Conservation (phyloP, 2,888 invertebrate genomes). For the Epirrhoe alternata region DNA sequence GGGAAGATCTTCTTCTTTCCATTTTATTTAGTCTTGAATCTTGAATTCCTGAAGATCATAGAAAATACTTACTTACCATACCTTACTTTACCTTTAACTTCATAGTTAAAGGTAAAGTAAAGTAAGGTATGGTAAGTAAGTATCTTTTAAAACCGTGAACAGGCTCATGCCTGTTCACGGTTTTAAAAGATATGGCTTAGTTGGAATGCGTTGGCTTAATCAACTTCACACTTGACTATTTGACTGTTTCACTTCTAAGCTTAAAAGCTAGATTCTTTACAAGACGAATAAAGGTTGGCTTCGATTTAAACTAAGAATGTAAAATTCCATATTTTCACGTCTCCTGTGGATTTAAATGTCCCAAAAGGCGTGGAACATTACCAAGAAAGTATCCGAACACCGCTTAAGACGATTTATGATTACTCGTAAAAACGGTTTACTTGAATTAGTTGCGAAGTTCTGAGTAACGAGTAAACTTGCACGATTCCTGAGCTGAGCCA, state of each 20-base stretch:
- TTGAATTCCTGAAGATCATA: too few species aligned
- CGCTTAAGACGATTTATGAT: slow-evolving; percentile 69
- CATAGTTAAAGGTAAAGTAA: too few species aligned
- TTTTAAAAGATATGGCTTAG: not conserved
- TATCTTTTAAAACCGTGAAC: too few species aligned
- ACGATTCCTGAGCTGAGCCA: slow-evolving; percentile 19
- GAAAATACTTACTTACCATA: too few species aligned
- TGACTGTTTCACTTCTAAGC: too few species aligned
- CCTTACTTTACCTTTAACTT: too few species aligned
- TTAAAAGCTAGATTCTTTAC: not conserved
- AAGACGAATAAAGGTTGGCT: not conserved
- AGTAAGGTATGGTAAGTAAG: too few species aligned
- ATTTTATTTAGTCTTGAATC: not conserved
- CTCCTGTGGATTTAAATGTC: slow-evolving; percentile 8
- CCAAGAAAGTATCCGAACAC: slow-evolving; percentile 45
- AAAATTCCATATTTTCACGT: slow-evolving; percentile 14
- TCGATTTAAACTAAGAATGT: not conserved
- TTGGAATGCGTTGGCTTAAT: not conserved
- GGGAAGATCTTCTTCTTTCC: not conserved
- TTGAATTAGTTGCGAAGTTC: slow-evolving; percentile 72
- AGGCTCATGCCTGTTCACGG: too few species aligned
- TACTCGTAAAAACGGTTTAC: slow-evolving; percentile 67
- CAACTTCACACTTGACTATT: too few species aligned
- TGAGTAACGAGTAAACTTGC: slow-evolving; percentile 67
- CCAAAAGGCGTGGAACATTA: slow-evolving; percentile 20